Evolutionary conservation across 2,888 invertebrate species (phyloP).

Genomic region (Aphidius colemani): DNA sequence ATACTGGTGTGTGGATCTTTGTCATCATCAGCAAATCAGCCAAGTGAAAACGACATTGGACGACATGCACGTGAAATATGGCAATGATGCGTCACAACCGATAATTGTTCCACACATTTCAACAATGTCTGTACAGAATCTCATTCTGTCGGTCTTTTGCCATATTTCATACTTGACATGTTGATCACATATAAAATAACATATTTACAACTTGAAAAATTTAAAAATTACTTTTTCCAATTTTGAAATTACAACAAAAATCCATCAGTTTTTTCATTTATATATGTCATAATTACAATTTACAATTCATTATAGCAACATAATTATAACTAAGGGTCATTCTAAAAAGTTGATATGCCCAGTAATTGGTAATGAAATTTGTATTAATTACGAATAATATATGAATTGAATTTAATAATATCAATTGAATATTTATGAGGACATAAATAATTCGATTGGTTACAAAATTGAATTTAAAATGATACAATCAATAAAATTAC

Average conservation of each 20-base stretch:
- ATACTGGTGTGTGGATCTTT: neutral
- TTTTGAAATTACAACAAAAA: no score
- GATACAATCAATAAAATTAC: constrained; percentile 17
- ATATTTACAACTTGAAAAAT: neutral
- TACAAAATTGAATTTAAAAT: constrained; percentile 1
- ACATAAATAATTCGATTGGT: neutral
- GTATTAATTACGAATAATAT: no score
- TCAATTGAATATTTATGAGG: constrained; percentile 10
- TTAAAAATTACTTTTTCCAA: constrained; percentile 1
- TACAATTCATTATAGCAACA: neutral
- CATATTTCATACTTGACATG: constrained; percentile 38
- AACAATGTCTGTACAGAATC: constrained; percentile 47
- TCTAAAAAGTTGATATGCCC: neutral
- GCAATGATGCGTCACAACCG: constrained; percentile 43
- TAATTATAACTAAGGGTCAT: neutral
- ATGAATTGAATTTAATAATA: neutral
- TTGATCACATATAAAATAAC: constrained; percentile 32
- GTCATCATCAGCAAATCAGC: constrained; percentile 2
- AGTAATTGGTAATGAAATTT: constrained; percentile 1
- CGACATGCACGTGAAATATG: constrained; percentile 50
- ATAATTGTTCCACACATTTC: constrained; percentile 54
- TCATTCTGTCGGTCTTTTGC: constrained; percentile 39
- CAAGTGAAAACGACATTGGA: constrained; percentile 22
- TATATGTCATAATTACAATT: neutral
- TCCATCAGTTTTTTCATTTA: neutral